These are phyloP conservation scores for Neomorphus geoffroyi DNA, from an alignment of 2,797 vertebrate species.

Conservation along the genomic window DNA sequence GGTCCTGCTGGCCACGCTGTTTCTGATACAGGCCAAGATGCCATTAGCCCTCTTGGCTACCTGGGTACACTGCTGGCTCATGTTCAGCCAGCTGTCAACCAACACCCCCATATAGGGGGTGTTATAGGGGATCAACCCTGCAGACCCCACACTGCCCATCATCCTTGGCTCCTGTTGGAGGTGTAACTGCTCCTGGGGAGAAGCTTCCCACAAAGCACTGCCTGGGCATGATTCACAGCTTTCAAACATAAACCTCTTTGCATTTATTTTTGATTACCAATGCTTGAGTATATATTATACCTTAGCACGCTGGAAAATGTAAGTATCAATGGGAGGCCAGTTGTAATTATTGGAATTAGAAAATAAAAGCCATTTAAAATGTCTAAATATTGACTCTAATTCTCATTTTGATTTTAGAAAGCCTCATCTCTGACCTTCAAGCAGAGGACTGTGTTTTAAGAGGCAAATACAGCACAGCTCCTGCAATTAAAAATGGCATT, in stretches of 20 bases:
- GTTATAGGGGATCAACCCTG: rapidly evolving
- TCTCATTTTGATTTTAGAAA: background rate
- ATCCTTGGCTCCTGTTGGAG: rapidly evolving
- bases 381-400: slow-evolving; percentile 7
- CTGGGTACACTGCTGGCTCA: too few species aligned
- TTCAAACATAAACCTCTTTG: background rate
- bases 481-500: background rate
- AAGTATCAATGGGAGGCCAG: background rate
- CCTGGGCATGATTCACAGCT: rapidly evolving
- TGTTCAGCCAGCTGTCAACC: too few species aligned
- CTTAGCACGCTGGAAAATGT: background rate
- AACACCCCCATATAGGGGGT: too few species aligned
- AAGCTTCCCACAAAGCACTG: background rate
- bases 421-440: background rate
- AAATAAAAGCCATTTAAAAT: background rate
- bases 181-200: background rate
- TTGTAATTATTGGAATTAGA: background rate
- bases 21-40: too few species aligned
- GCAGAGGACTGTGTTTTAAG: background rate
- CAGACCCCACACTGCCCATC: rapidly evolving
- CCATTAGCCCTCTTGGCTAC: too few species aligned
- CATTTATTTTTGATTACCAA: background rate
- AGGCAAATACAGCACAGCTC: background rate
- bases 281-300: rapidly evolving
- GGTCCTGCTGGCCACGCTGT: too few species aligned